Evolutionary conservation across 1,140 invertebrate genomes (phyloP).

Genomic region (Cydia strobilella): DNA sequence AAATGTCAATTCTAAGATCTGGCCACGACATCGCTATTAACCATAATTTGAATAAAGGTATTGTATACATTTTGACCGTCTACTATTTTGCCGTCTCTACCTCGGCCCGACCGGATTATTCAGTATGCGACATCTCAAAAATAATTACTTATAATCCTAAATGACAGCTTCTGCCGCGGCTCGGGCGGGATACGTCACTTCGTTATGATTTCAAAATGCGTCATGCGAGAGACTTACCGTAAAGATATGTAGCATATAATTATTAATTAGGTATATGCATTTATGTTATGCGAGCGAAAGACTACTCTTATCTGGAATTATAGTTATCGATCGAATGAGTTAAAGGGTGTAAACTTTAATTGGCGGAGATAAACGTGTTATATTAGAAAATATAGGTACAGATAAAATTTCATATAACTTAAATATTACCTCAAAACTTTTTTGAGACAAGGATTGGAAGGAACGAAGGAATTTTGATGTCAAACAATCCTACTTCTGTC

Average conservation of each 20-base stretch:
- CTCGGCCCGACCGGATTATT: conserved; percentile 44
- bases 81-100: conserved; percentile 48
- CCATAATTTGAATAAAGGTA: no score
- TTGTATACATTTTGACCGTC: not conserved
- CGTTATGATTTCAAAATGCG: conserved; percentile 7
- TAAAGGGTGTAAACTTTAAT: not conserved
- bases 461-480: no score
- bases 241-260: conserved; percentile 12
- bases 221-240: conserved; percentile 5
- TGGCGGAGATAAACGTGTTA: not conserved
- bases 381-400: no score
- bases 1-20: no score
- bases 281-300: not conserved
- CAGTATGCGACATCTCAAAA: conserved; percentile 24
- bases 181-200: conserved; percentile 9
- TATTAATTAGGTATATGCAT: not conserved
- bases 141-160: conserved; percentile 30
- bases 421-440: no score
- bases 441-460: no score
- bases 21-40: no score
- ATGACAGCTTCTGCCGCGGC: conserved; percentile 26
- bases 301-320: not conserved
- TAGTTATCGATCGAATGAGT: not conserved
- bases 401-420: no score
- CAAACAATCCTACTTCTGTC: no score